Conservation (phyloP, 1,140 invertebrate species). For the Drosophila pseudoananassae region DNA sequence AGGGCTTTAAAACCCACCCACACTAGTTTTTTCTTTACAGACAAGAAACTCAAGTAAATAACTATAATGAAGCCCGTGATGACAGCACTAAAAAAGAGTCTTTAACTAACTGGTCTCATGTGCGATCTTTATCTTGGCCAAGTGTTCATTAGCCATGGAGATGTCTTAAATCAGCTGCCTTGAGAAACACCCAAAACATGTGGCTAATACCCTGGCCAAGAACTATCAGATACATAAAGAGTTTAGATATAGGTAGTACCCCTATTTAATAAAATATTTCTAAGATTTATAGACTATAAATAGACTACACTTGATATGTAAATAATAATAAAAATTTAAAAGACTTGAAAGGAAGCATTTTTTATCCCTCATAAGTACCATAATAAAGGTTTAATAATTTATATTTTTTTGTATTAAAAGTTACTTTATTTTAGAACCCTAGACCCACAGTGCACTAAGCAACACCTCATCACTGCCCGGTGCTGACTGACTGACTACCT, state of each 20-base stretch:
- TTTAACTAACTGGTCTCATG: slow-evolving; percentile 25
- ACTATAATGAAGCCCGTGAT: slow-evolving; percentile 24
- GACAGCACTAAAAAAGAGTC: slow-evolving; percentile 29
- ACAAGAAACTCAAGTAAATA: slow-evolving; percentile 23
- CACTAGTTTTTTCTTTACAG: not conserved
- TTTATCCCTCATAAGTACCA: not conserved
- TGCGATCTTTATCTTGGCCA: slow-evolving; percentile 78
- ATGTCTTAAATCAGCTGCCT: slow-evolving; percentile 49
- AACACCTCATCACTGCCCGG: slow-evolving; percentile 42
- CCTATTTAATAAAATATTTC: too few relatives aligned
- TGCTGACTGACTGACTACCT: slow-evolving; percentile 66
- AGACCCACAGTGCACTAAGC: slow-evolving; percentile 42
- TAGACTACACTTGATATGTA: not conserved
- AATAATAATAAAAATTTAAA: not conserved
- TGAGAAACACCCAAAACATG: slow-evolving; percentile 26
- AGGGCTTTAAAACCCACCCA: slow-evolving; percentile 1
- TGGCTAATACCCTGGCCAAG: not conserved
- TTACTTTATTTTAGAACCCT: not conserved
- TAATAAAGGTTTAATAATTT: not conserved
- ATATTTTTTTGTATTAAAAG: not conserved
- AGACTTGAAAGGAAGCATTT: not conserved
- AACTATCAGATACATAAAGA: not conserved
- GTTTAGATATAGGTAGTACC: not conserved
- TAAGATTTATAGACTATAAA: too few relatives aligned
- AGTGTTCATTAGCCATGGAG: slow-evolving; percentile 73